phyloP scores from a whole-genome alignment of 64 coral and sea anemone species.

The Catalaphyllia jardinei region DNA sequence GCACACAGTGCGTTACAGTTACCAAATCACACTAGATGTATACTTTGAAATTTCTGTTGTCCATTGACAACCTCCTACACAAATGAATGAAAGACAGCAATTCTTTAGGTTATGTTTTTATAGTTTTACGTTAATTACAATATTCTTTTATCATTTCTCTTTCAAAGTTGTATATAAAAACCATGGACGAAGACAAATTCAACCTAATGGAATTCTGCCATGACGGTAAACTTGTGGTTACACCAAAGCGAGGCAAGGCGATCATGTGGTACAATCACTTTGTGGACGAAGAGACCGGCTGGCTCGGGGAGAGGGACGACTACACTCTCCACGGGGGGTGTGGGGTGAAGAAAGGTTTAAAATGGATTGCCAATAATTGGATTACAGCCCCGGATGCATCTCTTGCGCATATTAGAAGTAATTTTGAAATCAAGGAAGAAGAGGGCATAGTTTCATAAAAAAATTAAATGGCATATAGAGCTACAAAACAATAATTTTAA shows the following conservation, averaged over 20 bases:
- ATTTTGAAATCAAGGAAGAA: conserved; percentile 42
- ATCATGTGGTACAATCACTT: conserved; percentile 88
- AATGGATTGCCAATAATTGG: conserved; percentile 84
- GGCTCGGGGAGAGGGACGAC: conserved; percentile 73
- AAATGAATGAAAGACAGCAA: too few relatives aligned
- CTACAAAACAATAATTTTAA: too few relatives aligned
- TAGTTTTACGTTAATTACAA: too few relatives aligned
- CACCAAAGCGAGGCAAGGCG: conserved; percentile 70
- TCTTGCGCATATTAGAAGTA: conserved; percentile 43
- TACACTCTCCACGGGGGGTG: conserved; percentile 80
- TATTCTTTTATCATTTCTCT: too few relatives aligned
- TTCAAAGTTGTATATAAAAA: conserved; percentile 14
- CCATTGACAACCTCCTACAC: too few relatives aligned
- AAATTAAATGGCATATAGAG: neutral
- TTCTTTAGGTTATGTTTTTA: too few relatives aligned
- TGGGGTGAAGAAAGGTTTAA: conserved; percentile 68
- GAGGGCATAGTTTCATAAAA: neutral
- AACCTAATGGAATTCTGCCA: conserved; percentile 71
- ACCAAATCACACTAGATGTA: too few relatives aligned
- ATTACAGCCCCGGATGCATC: conserved; percentile 55
- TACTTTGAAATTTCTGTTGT: too few relatives aligned
- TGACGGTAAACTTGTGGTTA: conserved; percentile 45
- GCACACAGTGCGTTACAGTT: too few relatives aligned
- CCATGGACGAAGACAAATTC: conserved; percentile 57
- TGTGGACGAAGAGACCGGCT: conserved; percentile 65